Evolutionary conservation across 2,113 vertebrate genomes (phyloP).

Genomic region (Cercocebus atys): DNA sequence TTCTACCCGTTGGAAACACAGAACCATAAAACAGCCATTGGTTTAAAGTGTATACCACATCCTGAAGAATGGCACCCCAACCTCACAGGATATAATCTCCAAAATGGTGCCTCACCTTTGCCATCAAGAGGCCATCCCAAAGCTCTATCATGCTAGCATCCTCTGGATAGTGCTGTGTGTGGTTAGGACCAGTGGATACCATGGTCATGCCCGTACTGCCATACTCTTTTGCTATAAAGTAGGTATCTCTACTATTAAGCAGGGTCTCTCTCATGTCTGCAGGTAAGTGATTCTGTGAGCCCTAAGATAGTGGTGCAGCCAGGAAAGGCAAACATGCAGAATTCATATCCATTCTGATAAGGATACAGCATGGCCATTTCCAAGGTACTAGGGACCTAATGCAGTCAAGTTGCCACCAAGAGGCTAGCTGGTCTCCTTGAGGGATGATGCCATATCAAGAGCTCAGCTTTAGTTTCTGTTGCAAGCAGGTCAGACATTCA

Average conservation of each 20-base stretch:
- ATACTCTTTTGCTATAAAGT: not conserved
- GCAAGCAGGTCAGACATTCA: not conserved
- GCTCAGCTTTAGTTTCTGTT: not conserved
- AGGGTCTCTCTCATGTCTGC: not conserved
- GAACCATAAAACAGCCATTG: not conserved
- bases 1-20: not conserved
- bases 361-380: not conserved
- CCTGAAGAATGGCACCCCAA: not conserved
- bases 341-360: not conserved
- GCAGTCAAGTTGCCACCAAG: not conserved
- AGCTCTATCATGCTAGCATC: not conserved
- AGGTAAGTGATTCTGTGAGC: not conserved
- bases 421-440: not conserved
- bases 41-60: not conserved
- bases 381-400: not conserved
- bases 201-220: not conserved
- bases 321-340: not conserved
- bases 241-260: not conserved
- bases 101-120: not conserved
- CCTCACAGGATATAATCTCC: not conserved
- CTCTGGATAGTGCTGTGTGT: not conserved
- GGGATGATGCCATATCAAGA: not conserved
- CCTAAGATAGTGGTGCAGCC: not conserved
- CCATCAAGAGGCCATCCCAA: not conserved
- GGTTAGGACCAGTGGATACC: not conserved